Base-by-base conservation (phyloP, 1,140 invertebrate species). In the Phymorhynchus buccinoides region DNA sequence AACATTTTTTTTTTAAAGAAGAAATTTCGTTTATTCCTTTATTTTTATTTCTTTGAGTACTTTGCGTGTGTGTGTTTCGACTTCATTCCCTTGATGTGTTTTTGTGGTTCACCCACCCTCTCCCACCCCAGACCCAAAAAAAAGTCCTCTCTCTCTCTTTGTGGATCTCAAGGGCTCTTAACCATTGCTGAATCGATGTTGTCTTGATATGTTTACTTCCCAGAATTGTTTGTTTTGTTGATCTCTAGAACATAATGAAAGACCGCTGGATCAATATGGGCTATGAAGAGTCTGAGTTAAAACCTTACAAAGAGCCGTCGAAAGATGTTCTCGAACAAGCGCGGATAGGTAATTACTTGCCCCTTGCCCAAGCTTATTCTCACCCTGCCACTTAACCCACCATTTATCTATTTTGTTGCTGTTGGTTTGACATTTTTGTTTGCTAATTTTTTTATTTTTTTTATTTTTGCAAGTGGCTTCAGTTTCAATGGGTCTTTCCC, bases 261-360 rank as follows among this genome's bases (percentile, higher is more conserved):
- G 93, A 93, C 90, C 88, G 90, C 85, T 93, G 93, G 93, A 91
- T 93, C 88, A 93, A 93, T 90, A 90, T 92, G 85, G 92, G 91
- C 86, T 91, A 90, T 90, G 92, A 93, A 90, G 92, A 93, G 89
- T 90, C 99, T 90, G 98, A 99, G 95, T 95, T 99, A 87, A 97
- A 98, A 94, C 99, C 99, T 73, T 99, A 97, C 94, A 95, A 97
- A 89, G 99, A 99, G 95, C 98, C 98, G 87, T 96, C 97, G 94
- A 96, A 97, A 92, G 98, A 99, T 95, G 97, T 97, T 94, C 97
- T 96, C 94, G 98, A 99, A 95, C 96, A 97, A 92, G 97, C 98
- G 94, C 96, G 98, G 95, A 99, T 99, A 93, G 93, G 93, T 93
- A 93, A 91, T 87, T 87, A 86, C 88, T 78, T 66, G n/a, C n/a